Base-by-base conservation (phyloP, 2,797 vertebrate genomes). In the Agapornis canus region DNA sequence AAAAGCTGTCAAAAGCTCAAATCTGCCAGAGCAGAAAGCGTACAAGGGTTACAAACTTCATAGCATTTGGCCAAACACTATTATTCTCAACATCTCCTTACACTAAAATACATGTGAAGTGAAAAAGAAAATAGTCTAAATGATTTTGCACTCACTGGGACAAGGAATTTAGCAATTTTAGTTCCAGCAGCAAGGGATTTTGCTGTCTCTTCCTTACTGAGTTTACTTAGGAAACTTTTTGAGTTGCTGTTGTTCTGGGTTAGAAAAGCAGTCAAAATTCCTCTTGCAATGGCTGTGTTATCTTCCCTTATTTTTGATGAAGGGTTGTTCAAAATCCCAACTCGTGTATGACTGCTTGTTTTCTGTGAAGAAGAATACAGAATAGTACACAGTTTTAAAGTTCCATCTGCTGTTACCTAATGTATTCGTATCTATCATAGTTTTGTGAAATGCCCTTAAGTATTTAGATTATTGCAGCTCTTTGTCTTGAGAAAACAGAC, bases 311-410 rank as follows among this genome's bases (percentile, higher is more conserved):
- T 98, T 97, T 98, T 99, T 96, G 98, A 98, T 56, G 97, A 95
- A 92, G 99, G 99, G 98, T 99, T 99, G 98, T 98, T 98, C 97
- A 99, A 98, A 98, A 99, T 95, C 39, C 99, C 99, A 52, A 99
- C 48, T 39, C 99, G 99, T 73, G 98, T 96, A 92, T 98, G 98
- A 54, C 97, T 96, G 97, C 98, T 99, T 94, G 97, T 97, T 97
- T 98, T 99, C 99, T 99, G 97, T 65, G 95, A 90, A 93, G 83
- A 87, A 79, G 76, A 96, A 93, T 39, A 82, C 10, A 91, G 18
- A 76, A 87, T n/a, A 87, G 77, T 80, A 52, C 27, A 45, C 13
- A 51, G 79, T 91, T 91, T 89, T 65, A 56, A 47, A 43, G 27
- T 85, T 89, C 52, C 52, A 86, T 75, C 86, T 92, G 72, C 39